These are phyloP conservation scores for Erannis defoliaria DNA, from an alignment of 2,888 invertebrate genomes.

Conservation along the genomic window DNA sequence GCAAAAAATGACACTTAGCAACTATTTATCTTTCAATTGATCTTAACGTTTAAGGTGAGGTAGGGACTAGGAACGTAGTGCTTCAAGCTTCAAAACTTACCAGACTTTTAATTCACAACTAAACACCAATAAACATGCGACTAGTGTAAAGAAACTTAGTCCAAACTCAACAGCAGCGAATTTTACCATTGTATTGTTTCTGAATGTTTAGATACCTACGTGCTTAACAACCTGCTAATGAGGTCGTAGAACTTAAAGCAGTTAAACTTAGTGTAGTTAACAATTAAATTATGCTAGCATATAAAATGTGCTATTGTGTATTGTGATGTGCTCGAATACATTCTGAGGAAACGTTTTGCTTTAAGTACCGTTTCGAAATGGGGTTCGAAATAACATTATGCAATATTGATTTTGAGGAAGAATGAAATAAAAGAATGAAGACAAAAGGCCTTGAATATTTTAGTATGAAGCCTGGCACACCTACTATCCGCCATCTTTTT, in stretches of 20 bases:
- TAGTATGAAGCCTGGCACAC: too few relatives aligned
- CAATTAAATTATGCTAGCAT: slow-evolving; percentile 2
- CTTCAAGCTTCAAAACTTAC: slow-evolving; percentile 10
- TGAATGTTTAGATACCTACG: slow-evolving; percentile 15
- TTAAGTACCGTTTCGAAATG: too few relatives aligned
- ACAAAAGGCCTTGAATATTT: too few relatives aligned
- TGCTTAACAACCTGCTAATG: slow-evolving; percentile 15
- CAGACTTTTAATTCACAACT: slow-evolving; percentile 12
- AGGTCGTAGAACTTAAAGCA: slow-evolving; percentile 23
- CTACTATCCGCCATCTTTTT: too few relatives aligned
- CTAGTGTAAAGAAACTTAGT: not conserved
- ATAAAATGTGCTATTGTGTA: too few relatives aligned
- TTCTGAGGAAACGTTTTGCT: too few relatives aligned
- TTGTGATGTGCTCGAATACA: too few relatives aligned
- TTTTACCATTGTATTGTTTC: slow-evolving; percentile 7
- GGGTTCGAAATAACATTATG: too few relatives aligned
- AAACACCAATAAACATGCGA: slow-evolving; percentile 9
- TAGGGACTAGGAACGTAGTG: not conserved
- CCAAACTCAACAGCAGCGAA: slow-evolving; percentile 16
- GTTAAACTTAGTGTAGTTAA: not conserved
- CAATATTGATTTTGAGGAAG: too few relatives aligned
- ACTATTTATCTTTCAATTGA: too few relatives aligned
- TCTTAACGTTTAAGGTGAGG: too few relatives aligned
- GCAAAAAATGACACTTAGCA: not conserved
- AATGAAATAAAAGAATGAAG: too few relatives aligned